Conservation (phyloP, 1,140 invertebrate species). For the Diploscapter pachys region DNA sequence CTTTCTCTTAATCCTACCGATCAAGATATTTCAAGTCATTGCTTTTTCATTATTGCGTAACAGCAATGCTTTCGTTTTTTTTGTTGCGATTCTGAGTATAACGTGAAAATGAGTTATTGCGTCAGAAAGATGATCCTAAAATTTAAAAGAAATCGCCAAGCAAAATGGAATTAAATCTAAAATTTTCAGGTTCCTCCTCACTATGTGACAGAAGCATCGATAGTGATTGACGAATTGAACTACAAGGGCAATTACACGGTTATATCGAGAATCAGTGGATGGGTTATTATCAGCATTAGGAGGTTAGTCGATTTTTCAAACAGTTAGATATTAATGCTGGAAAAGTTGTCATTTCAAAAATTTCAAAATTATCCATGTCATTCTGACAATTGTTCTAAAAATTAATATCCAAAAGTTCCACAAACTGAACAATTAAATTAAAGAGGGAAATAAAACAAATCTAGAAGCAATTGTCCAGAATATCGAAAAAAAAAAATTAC, state of each 20-base stretch:
- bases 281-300: slow-evolving; percentile 59
- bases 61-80: too few species aligned
- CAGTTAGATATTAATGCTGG: slow-evolving; percentile 13
- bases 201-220: slow-evolving; percentile 59
- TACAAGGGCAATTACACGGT: slow-evolving; percentile 61
- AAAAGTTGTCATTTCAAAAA: slow-evolving; percentile 11
- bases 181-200: slow-evolving; percentile 57
- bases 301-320: slow-evolving; percentile 35
- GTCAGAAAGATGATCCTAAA: too few species aligned
- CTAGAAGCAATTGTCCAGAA: too few species aligned
- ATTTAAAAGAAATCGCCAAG: too few species aligned
- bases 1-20: too few species aligned
- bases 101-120: too few species aligned
- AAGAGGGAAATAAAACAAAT: neutral
- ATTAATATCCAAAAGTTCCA: slow-evolving; percentile 9
- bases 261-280: slow-evolving; percentile 58
- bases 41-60: too few species aligned
- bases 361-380: slow-evolving; percentile 31
- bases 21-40: too few species aligned
- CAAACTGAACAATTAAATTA: neutral
- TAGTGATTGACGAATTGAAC: slow-evolving; percentile 62
- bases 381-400: slow-evolving; percentile 22
- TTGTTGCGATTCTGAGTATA: too few species aligned
- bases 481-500: too few species aligned
- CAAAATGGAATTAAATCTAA: slow-evolving; percentile 25